Evolutionary conservation across 2,888 invertebrate species (phyloP), one percentile per base, ranked within the genome.

Genomic region (Nomada flava): DNA sequence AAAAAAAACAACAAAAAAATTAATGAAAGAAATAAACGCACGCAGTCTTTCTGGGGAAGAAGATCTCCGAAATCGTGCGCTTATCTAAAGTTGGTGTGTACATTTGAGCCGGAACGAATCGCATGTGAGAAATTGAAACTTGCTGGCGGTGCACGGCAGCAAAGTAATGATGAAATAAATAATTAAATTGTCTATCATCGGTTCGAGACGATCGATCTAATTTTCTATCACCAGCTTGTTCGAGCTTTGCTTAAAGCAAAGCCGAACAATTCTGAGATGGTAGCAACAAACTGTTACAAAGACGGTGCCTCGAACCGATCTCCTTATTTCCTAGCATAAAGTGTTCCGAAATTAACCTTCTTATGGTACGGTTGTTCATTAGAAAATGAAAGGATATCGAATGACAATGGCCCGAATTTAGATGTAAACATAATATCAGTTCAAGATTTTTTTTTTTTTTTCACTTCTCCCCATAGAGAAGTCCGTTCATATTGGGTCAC

Each of bases 111-210:
- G 23, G 78, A 72, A 65, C 42, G 65, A 52, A 72, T 59, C 64
- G 73, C 63, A 44, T 23, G 29, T 55, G 52, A 63, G 64, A 44
- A 75, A 84, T 53, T 68, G 63, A 71, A 76, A 52, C 53, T 74
- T 64, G 57, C 59, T 68, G 78, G 76, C 76, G 71, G 65, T 76
- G 60, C 65, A 65, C 57, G 55, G 63, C 70, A 63, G 75, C 29
- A 57, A 70, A 57, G 26, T n/a, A 59, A 52, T 60, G 75, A 50
- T 62, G 62, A 75, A 86, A 86, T 84, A 80, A 85, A 79, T 85
- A 82, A 75, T 76, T 80, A 68, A 75, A 59, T 72, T 42, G 71
- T 68, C 71, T 68, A 68, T 13, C 0, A 68, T 68, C 82, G 63
- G 69, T 55, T 52, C 71, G 82, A 71, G 82, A 76, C 81, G 57